phyloP scores from a whole-genome alignment of 2,113 vertebrate genomes.

The Oenanthe oenanthe region DNA sequence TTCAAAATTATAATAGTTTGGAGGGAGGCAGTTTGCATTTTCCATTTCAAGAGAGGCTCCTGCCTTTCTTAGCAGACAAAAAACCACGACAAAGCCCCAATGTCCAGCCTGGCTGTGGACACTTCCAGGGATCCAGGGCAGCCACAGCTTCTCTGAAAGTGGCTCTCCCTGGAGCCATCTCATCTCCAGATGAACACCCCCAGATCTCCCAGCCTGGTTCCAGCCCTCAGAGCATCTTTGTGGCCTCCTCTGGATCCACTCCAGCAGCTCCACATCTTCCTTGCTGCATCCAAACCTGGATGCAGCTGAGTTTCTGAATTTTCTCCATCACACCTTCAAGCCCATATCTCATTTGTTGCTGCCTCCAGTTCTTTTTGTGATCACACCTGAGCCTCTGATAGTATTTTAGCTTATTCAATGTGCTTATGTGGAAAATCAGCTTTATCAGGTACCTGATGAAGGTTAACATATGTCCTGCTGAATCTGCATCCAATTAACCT shows the following conservation, averaged over 20 bases:
- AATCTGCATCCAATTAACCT: not conserved
- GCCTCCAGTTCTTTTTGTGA: not conserved
- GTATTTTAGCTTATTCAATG: not conserved
- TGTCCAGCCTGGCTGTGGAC: rapidly evolving
- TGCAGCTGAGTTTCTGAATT: not conserved
- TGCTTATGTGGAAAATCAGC: not conserved
- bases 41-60: too few species aligned
- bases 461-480: not conserved
- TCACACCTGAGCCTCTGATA: not conserved
- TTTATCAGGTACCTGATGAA: not conserved
- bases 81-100: too few species aligned
- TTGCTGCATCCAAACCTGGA: not conserved
- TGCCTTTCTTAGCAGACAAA: too few species aligned
- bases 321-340: not conserved
- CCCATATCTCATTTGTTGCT: not conserved
- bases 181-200: not conserved
- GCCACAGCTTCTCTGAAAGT: not conserved
- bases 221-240: not conserved
- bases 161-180: not conserved
- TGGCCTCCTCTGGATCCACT: too few species aligned
- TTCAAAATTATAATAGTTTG: too few species aligned
- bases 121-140: not conserved
- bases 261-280: not conserved
- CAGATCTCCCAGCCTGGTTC: not conserved
- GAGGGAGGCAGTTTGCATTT: too few species aligned